Evolutionary conservation across 35 echinoderm and acorn worm genomes (phyloP), one percentile per base, ranked within the genome.

Genomic region (Apostichopus parvimensis): DNA sequence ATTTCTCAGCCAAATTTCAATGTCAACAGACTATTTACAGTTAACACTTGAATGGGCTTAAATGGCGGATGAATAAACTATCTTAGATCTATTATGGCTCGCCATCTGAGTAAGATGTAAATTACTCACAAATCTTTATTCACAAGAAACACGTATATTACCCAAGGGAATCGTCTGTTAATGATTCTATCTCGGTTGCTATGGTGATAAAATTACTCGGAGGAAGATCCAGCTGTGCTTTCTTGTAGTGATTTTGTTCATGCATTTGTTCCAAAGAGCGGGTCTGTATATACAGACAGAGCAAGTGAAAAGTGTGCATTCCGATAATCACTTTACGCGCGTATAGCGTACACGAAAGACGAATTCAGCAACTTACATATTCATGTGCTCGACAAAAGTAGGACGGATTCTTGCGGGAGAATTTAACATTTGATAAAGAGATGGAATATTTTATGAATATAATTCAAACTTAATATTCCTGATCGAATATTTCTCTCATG

Each of bases 11-110:
- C 17, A n/a, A n/a, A n/a, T 73, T 75, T 75, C 12, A n/a, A 75
- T 20, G 71, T 75, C 71, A 75, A 75, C 71, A n/a, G 7, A n/a
- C 15, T 18, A 14, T 75, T 75, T 75, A 18, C 14, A 13, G 17
- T 75, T 75, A 75, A 75, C 20, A 75, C 71, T 75, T n/a, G 17
- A 75, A 75, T 75, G 17, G 1, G 6, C n/a, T 75, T 75, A 75
- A 75, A 75, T 75, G 71, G 71, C 71, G 17, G 71, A 75, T 75
- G 71, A 18, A 75, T 75, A 75, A 75, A 75, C 71, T 75, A 75
- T 75, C 17, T 75, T 22, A 75, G 15, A 6, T 14, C 71, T n/a
- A 75, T 75, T 75, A 75, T 75, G 71, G 71, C 7, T 75, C 7
- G 71, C 71, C 71, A 18, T 75, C 71, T 6, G 15, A 20, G 21